These are phyloP conservation scores for Virgularia gustaviana DNA, from an alignment of 92 coral and sea anemone genomes.

Conservation along the genomic window DNA sequence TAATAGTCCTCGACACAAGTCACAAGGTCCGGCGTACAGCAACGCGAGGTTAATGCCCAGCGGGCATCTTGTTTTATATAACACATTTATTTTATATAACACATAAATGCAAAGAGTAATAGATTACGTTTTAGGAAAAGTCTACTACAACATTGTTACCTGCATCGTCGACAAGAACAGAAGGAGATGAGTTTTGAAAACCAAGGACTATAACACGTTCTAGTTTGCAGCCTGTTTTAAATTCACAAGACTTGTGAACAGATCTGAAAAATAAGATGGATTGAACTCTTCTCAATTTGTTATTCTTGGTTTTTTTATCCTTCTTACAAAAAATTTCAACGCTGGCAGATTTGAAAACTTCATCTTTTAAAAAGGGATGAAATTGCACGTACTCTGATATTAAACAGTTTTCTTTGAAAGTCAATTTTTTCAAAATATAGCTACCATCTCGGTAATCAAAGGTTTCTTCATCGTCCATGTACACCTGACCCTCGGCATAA, in stretches of 20 bases:
- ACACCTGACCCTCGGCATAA: conserved; percentile 83
- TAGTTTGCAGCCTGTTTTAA: conserved; percentile 63
- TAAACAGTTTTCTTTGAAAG: conserved; percentile 64
- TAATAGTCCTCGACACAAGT: not conserved
- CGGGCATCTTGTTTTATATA: too few relatives aligned
- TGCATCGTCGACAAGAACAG: not conserved
- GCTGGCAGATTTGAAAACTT: too few relatives aligned
- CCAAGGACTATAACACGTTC: conserved; percentile 84
- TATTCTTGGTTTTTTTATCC: too few relatives aligned
- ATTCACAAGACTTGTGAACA: conserved; percentile 7
- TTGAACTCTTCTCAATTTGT: too few relatives aligned
- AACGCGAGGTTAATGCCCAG: too few relatives aligned
- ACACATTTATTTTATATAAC: not conserved
- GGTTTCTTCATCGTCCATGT: conserved; percentile 77
- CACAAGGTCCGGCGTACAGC: too few relatives aligned
- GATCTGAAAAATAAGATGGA: not conserved
- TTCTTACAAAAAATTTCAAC: too few relatives aligned
- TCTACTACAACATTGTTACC: too few relatives aligned
- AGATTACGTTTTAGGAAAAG: too few relatives aligned
- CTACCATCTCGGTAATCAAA: conserved; percentile 85
- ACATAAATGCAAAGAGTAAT: conserved; percentile 2
- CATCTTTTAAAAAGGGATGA: too few relatives aligned
- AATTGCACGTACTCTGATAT: conserved; percentile 68
- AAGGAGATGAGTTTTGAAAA: conserved; percentile 64
- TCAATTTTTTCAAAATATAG: conserved; percentile 63